Base-by-base conservation (phyloP, 2,888 invertebrate species). In the Diarsia mendica region DNA sequence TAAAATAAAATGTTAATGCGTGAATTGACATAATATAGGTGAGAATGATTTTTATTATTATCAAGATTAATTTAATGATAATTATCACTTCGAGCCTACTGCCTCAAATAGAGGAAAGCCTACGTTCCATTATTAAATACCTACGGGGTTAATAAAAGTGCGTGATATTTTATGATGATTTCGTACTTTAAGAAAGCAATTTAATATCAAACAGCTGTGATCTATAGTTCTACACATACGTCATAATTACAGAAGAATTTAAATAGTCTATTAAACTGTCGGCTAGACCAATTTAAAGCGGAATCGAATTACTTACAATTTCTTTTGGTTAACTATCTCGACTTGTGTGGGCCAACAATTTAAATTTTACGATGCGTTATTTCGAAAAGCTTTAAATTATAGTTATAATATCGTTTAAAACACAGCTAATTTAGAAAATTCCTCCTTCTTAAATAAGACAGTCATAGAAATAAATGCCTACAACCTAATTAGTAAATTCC, bases 341-440 rank as follows among this genome's bases (percentile, higher is more conserved):
- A 28, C 65, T 13, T 55, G 44, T 66, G 73, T 73, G 53, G 48
- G 61, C 60, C 61, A 63, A 5, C 44, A 44, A 73, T 64, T 70
- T 15, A 51, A 44, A 51, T 51, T 58, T 9, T 49, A 44, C n/a
- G 53, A 75, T 28, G 20, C 23, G 33, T 76, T 28, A 8, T n/a
- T 33, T 61, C 2, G 0, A 33, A 11, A 11, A 72, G 33, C 18
- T 15, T 48, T 18, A 15, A 0, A 2, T 49, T 2, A 11, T 23
- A 39, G 23, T 8, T 2, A 65, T n/a, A n/a, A 71, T 44, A 11
- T 13, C n/a, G 15, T 23, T 20, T 2, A 9, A 23, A 63, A 63
- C 1, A 44, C 11, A 33, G n/a, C 13, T 18, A 48, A 58, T 8
- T n/a, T 8, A 39, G 1, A 39, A 61, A 61, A 46, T 20, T 60